Evolutionary conservation across 1,140 invertebrate species (phyloP), one percentile per base, ranked within the genome.

Genomic region (Leptinotarsa lineolata): DNA sequence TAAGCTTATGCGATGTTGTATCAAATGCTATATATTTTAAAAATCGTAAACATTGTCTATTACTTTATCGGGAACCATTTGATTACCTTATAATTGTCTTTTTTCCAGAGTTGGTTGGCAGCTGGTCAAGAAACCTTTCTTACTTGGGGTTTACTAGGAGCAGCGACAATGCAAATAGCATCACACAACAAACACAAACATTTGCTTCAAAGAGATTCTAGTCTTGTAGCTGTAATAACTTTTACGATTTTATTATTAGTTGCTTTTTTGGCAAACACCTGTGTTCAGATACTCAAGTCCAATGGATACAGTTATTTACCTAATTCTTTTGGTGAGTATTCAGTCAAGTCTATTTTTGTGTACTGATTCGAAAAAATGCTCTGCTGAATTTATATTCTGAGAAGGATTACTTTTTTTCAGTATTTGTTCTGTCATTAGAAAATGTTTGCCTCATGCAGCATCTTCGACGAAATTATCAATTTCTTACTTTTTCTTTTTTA

Each of bases 101-200:
- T 76, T 69, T 84, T 86, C 54, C 80, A 94, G 90, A 92, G 92
- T 74, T 97, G 95, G 95, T 87, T 93, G 12, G 92, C 94, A 1
- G 95, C 95, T 1, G 92, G 93, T 1, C 91, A 94, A 81, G 95
- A 97, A 86, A 91, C 91, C 1, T 96, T 97, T 82, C 87, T 96
- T 22, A 96, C 94, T 0, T 97, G 95, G 95, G 94, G 94, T 12
- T 82, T 96, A 1, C 85, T 96, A n/a, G 94, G 94, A 1, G 91
- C 93, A 3, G 93, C 94, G 64, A 88, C 93, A 66, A 95, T 93
- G 90, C 94, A 92, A 87, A 90, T 91, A 75, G 91, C 93, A 77
- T 93, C 93, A 78, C 91, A 92, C 82, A 88, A 92, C 83, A 89
- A 92, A 80, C 89, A 85, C 81, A 90, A 90, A 74, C 86, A 89